phyloP scores from a whole-genome alignment of 1,140 invertebrate species.

The Halyomorpha halys region DNA sequence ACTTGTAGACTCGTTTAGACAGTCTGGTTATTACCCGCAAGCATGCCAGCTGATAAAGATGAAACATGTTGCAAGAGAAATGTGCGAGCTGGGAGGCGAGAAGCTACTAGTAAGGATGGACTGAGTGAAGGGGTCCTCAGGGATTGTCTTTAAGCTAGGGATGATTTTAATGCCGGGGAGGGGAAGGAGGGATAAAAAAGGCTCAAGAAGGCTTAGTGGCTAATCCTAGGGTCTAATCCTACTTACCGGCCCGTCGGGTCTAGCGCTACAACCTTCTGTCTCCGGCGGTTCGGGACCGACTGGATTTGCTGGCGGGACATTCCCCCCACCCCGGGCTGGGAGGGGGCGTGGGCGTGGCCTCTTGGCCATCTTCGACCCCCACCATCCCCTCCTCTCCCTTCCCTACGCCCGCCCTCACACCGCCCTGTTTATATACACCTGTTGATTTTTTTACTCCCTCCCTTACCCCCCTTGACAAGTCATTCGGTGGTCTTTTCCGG shows the following conservation, averaged over 20 bases:
- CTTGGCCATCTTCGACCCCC: neutral
- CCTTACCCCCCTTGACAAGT: neutral
- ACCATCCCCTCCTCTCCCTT: neutral
- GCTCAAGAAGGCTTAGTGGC: neutral
- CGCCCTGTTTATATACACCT: neutral
- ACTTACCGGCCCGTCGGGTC: slow-evolving; percentile 6
- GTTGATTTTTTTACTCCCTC: slow-evolving; percentile 7
- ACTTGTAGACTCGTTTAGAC: no score
- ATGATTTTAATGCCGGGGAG: neutral
- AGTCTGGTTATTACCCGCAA: no score
- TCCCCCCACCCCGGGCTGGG: slow-evolving; percentile 6
- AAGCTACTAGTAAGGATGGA: neutral
- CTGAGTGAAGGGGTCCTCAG: neutral
- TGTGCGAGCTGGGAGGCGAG: neutral
- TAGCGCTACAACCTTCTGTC: neutral
- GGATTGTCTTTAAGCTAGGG: slow-evolving; percentile 1
- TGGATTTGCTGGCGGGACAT: neutral
- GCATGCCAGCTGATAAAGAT: no score
- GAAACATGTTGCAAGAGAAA: neutral
- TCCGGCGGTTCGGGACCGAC: slow-evolving; percentile 1
- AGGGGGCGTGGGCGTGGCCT: slow-evolving; percentile 7
- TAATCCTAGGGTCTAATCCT: neutral
- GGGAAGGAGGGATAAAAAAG: slow-evolving; percentile 8
- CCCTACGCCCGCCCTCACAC: neutral
- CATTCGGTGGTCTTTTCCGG: no score